Conservation (phyloP, 2,888 invertebrate genomes). For the Orchesellides sinensis region DNA sequence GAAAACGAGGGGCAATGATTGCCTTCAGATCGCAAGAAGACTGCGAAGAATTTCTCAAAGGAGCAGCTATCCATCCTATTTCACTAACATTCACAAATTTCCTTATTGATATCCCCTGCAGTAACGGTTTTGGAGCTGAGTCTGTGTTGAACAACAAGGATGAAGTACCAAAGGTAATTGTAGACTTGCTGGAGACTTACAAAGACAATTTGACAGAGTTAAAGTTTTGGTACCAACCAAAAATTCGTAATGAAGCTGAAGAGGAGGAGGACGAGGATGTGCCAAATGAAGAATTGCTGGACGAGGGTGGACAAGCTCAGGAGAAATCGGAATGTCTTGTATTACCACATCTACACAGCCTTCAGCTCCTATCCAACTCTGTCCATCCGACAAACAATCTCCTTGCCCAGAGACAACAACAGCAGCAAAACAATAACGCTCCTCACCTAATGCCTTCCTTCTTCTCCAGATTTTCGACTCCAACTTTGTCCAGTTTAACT, state of each 20-base stretch:
- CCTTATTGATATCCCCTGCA: constrained; percentile 39
- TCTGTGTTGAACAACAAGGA: not conserved
- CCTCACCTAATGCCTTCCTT: constrained; percentile 43
- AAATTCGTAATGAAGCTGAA: constrained; percentile 11
- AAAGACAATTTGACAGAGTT: constrained; percentile 32
- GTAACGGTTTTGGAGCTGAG: not conserved
- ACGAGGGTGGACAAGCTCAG: no score
- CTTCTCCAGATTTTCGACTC: constrained; percentile 39
- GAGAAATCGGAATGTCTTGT: no score
- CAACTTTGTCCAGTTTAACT: constrained; percentile 28
- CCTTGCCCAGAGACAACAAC: constrained; percentile 3
- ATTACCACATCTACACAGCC: constrained; percentile 26
- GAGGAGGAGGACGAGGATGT: not conserved
- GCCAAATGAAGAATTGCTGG: not conserved
- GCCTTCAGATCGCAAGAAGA: constrained; percentile 31
- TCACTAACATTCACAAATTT: constrained; percentile 30
- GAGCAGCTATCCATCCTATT: constrained; percentile 27
- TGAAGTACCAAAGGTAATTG: not conserved
- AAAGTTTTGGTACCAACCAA: constrained; percentile 46
- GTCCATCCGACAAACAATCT: constrained; percentile 46
- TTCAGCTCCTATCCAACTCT: constrained; percentile 65
- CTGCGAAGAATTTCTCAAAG: constrained; percentile 30
- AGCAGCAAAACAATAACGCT: not conserved
- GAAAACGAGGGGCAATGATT: constrained; percentile 20
- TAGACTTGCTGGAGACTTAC: constrained; percentile 42